Evolutionary conservation across 2,113 vertebrate species (phyloP), one percentile per base, ranked within the genome.

Genomic region (Rhipidura dahli): DNA sequence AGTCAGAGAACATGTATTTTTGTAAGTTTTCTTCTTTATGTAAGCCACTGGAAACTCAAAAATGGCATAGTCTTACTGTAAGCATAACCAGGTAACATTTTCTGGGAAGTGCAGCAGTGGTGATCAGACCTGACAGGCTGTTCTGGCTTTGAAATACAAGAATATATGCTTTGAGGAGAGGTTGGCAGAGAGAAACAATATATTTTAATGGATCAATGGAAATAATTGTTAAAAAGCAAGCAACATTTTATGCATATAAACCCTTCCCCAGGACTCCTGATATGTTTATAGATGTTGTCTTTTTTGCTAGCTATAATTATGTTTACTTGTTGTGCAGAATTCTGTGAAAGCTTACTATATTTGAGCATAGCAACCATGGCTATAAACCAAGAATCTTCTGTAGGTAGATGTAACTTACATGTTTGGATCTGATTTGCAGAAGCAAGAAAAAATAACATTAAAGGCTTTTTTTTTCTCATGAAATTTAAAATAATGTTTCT

Each of bases 371-470:
- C 88, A 96, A 87, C 68, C 47, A 16, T 69, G 54, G 23, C 80
- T 96, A 42, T 65, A 82, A 94, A 81, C 76, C 76, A 87, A 87
- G 64, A 84, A 93, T 83, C 11, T 90, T 90, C 51, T 78, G 68
- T 68, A 78, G 56, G 33, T 83, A 90, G 71, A 45, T 88, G 19
- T 8, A 45, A 72, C 42, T 71, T 95, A 37, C 5, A 22, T 30
- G 5, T 92, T 84, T 2, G 1, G n/a, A 57, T 92, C 9, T 45
- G 13, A 49, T 93, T 84, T 95, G 44, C 37, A 90, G 63, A 80
- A 94, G 49, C 53, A 76, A 45, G 40, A 73, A 40, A 89, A 95
- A 90, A 80, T 56, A 61, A 92, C 40, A 75, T 78, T 8, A 82
- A 93, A 84, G 45, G 23, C 10, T 45, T 92, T 57, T 61, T 61